Conservation (phyloP, 1,140 invertebrate species). For the Tetramorium parvispinum region DNA sequence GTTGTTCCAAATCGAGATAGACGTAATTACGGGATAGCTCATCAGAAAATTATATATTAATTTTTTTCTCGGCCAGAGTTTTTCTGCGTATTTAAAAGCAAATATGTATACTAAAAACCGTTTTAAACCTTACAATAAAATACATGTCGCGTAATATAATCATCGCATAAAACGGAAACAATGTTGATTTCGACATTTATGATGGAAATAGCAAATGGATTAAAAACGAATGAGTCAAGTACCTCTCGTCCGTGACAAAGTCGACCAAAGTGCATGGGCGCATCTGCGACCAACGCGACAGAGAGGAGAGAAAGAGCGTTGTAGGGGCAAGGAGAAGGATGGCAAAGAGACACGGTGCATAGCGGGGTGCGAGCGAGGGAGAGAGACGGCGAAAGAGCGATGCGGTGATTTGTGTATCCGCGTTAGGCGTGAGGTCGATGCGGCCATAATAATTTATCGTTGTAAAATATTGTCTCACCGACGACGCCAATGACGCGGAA, state of each 20-base stretch:
- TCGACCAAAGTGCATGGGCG: conserved; percentile 38
- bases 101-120: neutral
- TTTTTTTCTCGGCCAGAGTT: neutral
- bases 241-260: conserved; percentile 1
- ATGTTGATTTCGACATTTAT: conserved; percentile 1
- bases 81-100: neutral
- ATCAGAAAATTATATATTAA: neutral
- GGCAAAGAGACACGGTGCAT: neutral
- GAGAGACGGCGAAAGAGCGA: conserved; percentile 74
- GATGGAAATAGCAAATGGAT: neutral
- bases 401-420: conserved; percentile 77
- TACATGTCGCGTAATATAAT: neutral
- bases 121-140: neutral
- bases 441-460: conserved; percentile 80
- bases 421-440: conserved; percentile 69
- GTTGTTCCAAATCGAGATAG: neutral
- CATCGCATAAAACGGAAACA: neutral
- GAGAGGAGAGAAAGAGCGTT: neutral
- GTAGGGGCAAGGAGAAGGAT: too few relatives aligned
- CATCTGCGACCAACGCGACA: conserved; percentile 1
- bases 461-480: conserved; percentile 76
- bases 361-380: conserved; percentile 46
- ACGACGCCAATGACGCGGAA: conserved; percentile 72
- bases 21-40: neutral
- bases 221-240: conserved; percentile 21